Conservation (phyloP, 2,113 vertebrate genomes). For the Aegypius monachus region DNA sequence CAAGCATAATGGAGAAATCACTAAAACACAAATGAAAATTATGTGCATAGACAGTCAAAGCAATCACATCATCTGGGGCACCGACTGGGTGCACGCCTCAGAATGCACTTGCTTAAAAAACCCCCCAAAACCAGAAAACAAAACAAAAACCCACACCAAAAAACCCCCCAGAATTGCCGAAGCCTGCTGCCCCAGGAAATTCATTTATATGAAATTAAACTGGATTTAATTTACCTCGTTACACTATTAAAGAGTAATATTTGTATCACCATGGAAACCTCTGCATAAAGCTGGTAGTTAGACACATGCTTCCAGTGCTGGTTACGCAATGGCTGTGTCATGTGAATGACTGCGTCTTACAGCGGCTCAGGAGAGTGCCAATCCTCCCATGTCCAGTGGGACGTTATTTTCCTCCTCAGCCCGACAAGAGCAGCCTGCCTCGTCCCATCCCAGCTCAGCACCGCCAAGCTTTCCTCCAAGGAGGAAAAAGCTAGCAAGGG, state of each 20-base stretch:
- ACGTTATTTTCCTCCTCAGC: neutral
- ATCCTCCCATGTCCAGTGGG: accelerated
- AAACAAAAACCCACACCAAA: too few species aligned
- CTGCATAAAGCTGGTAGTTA: neutral
- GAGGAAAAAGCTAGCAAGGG: neutral
- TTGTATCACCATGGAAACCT: constrained; percentile 49
- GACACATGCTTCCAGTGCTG: neutral
- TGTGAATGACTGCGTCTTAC: neutral
- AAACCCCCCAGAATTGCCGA: neutral
- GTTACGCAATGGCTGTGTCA: constrained; percentile 23
- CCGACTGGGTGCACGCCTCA: neutral
- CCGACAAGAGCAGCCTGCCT: neutral
- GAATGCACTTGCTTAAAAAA: neutral
- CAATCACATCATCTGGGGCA: too few species aligned
- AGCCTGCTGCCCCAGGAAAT: neutral
- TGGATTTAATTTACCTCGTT: constrained; percentile 37
- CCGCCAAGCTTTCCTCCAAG: neutral
- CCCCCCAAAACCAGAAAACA: too few species aligned
- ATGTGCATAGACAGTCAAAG: too few species aligned
- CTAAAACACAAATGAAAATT: too few species aligned
- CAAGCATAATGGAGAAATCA: too few species aligned
- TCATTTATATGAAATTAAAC: neutral
- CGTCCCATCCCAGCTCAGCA: neutral
- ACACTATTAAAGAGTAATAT: constrained; percentile 19
- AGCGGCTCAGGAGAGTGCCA: neutral